Evolutionary conservation across 2,797 vertebrate genomes (phyloP), one percentile per base, ranked within the genome.

Genomic region (Sebastes hubbsi): DNA sequence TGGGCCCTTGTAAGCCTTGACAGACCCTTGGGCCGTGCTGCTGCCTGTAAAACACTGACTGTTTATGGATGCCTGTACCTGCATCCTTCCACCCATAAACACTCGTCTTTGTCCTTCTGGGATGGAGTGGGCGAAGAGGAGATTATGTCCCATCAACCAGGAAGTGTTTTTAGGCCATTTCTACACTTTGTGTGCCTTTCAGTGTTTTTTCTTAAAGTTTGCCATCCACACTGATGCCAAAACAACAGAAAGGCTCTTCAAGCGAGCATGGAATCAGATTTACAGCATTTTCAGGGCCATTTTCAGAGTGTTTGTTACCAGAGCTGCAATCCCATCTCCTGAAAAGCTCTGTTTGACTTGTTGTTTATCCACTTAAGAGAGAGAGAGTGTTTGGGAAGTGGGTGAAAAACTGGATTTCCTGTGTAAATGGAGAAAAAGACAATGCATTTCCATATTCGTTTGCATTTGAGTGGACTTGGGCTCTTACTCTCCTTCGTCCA

Each of bases 51-150:
- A 93, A 83, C 78, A 77, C 73, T n/a, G 74, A 67, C 86, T 87
- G 84, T 92, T 94, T 92, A 91, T 91, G 81, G 90, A 81, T 42
- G 87, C 58, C 75, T 66, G 77, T 77, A 79, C 86, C 81, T 80
- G 77, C 90, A 72, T 87, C 82, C 78, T 55, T 86, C 72, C 69
- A 77, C 34, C 85, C 75, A 65, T 88, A 89, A 91, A 91, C 75
- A 67, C 86, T 81, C 77, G 59, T 75, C 83, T 88, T 85, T 84
- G 88, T 87, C 90, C 88, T 90, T 82, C 80, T 84, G 59, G 74
- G 72, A 78, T 25, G 20, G 8, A 70, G 38, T 22, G 38, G 3
- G 24, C 49, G 56, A 78, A 69, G 64, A 56, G 30, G 29, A 32
- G 62, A 63, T 77, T 65, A 46, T 80, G 67, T 60, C 58, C 5